Evolutionary conservation across 2,113 vertebrate genomes (phyloP).

Genomic region (Labeo catla): DNA sequence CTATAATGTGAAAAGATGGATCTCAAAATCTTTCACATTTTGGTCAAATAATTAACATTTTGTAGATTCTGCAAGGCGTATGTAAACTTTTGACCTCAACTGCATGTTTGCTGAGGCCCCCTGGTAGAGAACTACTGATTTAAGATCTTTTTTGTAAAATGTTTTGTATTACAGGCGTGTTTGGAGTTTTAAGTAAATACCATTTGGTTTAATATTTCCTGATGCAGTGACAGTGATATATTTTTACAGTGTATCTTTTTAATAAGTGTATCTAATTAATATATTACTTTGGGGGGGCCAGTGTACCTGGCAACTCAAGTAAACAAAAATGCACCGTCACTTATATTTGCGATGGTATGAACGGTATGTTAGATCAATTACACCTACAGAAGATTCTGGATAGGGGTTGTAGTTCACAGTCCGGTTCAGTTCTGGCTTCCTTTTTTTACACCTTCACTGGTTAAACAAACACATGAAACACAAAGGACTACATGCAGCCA

Average conservation of each 20-base stretch:
- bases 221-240: not conserved
- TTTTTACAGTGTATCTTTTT: not conserved
- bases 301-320: not conserved
- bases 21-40: too few relatives aligned
- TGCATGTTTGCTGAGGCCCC: not conserved
- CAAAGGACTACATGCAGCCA: conserved; percentile 47
- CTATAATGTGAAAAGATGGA: too few relatives aligned
- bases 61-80: too few relatives aligned
- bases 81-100: too few relatives aligned
- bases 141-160: not conserved
- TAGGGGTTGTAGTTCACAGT: conserved; percentile 39
- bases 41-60: too few relatives aligned
- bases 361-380: not conserved
- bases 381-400: conserved; percentile 20
- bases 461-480: conserved; percentile 34
- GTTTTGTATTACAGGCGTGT: too few relatives aligned
- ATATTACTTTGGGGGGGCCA: too few relatives aligned
- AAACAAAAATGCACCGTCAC: not conserved
- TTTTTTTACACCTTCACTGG: conserved; percentile 36
- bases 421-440: conserved; percentile 36
- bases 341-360: not conserved
- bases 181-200: too few relatives aligned
- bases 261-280: too few relatives aligned
- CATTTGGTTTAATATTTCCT: not conserved
- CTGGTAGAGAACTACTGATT: not conserved